These are phyloP conservation scores for Lagorchestes hirsutus DNA, from an alignment of 2,797 vertebrate genomes.

Conservation along the genomic window DNA sequence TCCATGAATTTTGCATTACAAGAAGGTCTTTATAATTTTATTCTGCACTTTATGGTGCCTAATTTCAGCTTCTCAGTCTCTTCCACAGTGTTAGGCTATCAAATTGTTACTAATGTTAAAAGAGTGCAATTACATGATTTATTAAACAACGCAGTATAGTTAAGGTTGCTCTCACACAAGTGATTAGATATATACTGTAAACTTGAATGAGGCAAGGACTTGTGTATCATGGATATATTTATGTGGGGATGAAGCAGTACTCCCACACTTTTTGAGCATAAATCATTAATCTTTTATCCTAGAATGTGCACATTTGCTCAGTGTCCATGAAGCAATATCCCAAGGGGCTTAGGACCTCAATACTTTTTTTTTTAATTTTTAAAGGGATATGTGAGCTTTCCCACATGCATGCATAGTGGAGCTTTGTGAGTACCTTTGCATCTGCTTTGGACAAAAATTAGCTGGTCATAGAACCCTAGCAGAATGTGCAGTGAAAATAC, in stretches of 20 bases:
- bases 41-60: conserved; percentile 87
- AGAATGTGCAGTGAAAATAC: neutral
- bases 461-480: neutral
- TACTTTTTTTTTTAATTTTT: conserved; percentile 2
- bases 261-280: conserved; percentile 27
- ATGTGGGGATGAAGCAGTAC: conserved; percentile 24
- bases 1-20: conserved; percentile 90
- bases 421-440: neutral
- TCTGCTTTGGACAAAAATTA: conserved; percentile 7
- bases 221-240: conserved; percentile 36
- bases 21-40: conserved; percentile 87
- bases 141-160: conserved; percentile 76
- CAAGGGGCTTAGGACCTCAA: neutral
- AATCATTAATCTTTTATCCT: conserved; percentile 20
- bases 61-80: conserved; percentile 84
- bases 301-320: neutral
- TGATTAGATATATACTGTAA: neutral
- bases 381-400: neutral
- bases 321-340: neutral
- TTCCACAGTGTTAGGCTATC: conserved; percentile 81
- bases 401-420: neutral
- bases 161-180: conserved; percentile 25
- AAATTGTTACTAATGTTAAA: conserved; percentile 86
- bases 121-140: conserved; percentile 85
- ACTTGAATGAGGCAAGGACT: conserved; percentile 2